Percentiles rank a stretch among this genome's conserved stretches.
These are phyloP conservation scores for Aerospiza tachiro DNA, from an alignment of 2,797 vertebrate species.

Conservation along the genomic window DNA sequence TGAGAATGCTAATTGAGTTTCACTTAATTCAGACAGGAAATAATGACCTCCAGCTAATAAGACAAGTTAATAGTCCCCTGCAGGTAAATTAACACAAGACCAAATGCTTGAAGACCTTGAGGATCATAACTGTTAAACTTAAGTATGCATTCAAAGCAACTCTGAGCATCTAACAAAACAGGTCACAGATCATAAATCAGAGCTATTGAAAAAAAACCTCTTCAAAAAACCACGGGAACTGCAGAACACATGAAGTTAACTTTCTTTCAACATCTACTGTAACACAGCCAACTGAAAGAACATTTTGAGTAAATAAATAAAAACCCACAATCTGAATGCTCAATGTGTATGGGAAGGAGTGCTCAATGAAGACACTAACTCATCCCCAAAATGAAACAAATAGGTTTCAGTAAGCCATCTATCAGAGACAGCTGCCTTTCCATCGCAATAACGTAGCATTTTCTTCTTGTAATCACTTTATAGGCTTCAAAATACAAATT, in stretches of 20 bases:
- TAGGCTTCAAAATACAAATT: conserved; percentile 62
- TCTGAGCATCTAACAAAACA: conserved; percentile 5
- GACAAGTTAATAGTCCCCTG: conserved; percentile 56
- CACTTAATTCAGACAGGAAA: conserved; percentile 51
- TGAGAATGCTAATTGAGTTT: conserved; percentile 48
- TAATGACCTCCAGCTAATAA: conserved; percentile 61
- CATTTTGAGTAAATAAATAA: conserved; percentile 2
- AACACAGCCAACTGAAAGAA: conserved; percentile 1
- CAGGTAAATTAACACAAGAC: conserved; percentile 52
- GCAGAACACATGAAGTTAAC: conserved; percentile 29
- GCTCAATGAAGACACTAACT: conserved; percentile 39
- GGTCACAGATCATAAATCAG: conserved; percentile 11
- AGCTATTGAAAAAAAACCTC: background rate
- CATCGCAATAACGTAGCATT: conserved; percentile 51
- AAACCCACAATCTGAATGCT: background rate
- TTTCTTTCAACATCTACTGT: background rate
- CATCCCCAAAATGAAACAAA: conserved; percentile 58
- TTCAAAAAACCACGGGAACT: background rate
- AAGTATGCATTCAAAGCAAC: conserved; percentile 13
- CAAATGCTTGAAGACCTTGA: conserved; percentile 54
- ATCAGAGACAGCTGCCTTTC: conserved; percentile 55
- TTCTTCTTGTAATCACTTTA: conserved; percentile 67
- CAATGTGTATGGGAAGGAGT: conserved; percentile 25
- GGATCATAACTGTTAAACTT: conserved; percentile 14
- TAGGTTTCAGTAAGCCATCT: conserved; percentile 59